A percentile compares a stretch with the other conserved stretches of the same genome.
phyloP scores from a whole-genome alignment of 2,113 vertebrate species.

The Brachypodius melanocephalos region DNA sequence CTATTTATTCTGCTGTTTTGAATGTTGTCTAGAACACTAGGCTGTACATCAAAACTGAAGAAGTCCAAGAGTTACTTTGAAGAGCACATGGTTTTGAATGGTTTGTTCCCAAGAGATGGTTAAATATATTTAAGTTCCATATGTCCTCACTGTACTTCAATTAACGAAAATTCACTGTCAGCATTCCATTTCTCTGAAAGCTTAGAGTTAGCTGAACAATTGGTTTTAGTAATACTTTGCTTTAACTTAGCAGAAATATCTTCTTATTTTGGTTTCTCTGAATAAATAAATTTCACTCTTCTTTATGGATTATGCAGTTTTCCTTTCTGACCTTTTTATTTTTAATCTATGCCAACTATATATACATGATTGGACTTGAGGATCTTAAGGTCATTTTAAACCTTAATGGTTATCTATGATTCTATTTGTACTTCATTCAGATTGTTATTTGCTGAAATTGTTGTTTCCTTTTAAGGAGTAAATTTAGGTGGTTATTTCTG shows the following conservation, averaged over 20 bases:
- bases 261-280: neutral
- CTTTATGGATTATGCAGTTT: neutral
- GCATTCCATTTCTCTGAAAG: neutral
- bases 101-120: neutral
- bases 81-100: neutral
- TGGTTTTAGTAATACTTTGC: neutral
- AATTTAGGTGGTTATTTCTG: neutral
- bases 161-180: neutral
- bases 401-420: neutral
- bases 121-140: neutral
- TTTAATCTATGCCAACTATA: neutral
- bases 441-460: neutral
- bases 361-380: neutral
- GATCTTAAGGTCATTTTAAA: neutral
- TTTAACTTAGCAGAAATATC: neutral
- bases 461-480: neutral
- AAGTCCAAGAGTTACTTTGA: neutral
- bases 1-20: neutral
- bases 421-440: neutral
- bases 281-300: neutral
- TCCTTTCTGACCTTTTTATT: neutral
- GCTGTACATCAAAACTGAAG: neutral
- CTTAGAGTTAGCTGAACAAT: neutral
- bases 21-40: neutral
- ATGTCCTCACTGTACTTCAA: neutral